A percentile compares a stretch with the other conserved stretches of the same genome.
Evolutionary conservation across 2,797 vertebrate genomes (phyloP).

Genomic region (Heliangelus exortis): DNA sequence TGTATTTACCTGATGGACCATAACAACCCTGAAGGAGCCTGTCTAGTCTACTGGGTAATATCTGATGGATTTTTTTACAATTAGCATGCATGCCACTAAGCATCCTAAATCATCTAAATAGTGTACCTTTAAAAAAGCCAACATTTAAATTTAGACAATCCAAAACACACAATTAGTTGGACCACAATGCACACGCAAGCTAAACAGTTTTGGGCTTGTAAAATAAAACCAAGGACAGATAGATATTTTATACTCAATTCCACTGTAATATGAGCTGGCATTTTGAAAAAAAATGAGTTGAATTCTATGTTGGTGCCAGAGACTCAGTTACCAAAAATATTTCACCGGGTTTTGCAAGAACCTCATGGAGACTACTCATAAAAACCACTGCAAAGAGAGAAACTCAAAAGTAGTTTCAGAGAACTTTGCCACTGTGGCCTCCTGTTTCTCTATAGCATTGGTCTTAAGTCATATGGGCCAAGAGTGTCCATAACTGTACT

Average conservation of each 20-base stretch:
- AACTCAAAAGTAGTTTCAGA: not conserved
- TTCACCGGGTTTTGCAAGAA: conserved; percentile 9
- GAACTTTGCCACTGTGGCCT: not conserved
- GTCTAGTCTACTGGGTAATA: conserved; percentile 52
- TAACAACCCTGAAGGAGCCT: conserved; percentile 44
- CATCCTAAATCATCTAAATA: conserved; percentile 36
- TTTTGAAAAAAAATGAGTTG: not conserved
- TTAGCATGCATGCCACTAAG: conserved; percentile 38
- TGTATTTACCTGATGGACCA: conserved; percentile 58
- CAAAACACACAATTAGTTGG: conserved; percentile 24
- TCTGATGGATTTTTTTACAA: conserved; percentile 17
- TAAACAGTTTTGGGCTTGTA: conserved; percentile 10
- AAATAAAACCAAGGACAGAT: conserved; percentile 28
- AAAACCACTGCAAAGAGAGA: not conserved
- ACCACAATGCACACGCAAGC: not conserved
- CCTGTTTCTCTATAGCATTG: not conserved
- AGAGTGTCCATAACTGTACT: fast-evolving
- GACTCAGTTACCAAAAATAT: conserved; percentile 3
- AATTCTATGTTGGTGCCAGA: conserved; percentile 4
- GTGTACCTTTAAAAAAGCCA: not conserved
- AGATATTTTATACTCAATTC: not conserved
- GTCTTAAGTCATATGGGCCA: fast-evolving
- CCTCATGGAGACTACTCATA: not conserved
- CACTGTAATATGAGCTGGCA: not conserved
- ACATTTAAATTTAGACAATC: conserved; percentile 35